These are phyloP conservation scores for Masnerella sp. DNA, from an alignment of 2,888 invertebrate species.

Conservation along the genomic window DNA sequence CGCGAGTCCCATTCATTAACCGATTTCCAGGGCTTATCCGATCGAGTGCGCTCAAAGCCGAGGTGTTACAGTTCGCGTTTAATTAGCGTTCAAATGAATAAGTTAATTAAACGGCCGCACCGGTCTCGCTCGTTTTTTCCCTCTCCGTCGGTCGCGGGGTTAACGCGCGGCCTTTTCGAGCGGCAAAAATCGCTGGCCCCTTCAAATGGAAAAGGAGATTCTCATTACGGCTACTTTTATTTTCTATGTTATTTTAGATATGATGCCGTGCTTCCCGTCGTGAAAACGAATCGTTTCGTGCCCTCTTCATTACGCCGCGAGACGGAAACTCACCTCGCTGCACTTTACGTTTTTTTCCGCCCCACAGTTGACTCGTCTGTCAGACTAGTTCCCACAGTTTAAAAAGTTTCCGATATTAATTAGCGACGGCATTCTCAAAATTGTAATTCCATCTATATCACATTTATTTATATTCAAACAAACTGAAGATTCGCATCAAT, in stretches of 20 bases:
- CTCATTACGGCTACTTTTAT: constrained; percentile 15
- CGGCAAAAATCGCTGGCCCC: too few species aligned
- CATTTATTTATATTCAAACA: too few species aligned
- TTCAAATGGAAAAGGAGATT: constrained; percentile 18
- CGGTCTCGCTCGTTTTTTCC: not conserved
- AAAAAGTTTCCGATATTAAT: not conserved
- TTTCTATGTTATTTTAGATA: constrained; percentile 43
- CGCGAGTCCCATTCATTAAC: constrained; percentile 65
- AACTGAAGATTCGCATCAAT: too few species aligned
- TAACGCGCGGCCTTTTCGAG: too few species aligned
- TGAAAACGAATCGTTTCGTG: constrained; percentile 61
- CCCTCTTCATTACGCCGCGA: constrained; percentile 54
- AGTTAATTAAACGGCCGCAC: constrained; percentile 71
- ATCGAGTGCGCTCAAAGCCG: constrained; percentile 66
- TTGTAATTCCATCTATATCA: too few species aligned
- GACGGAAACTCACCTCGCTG: constrained; percentile 28
- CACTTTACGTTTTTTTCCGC: constrained; percentile 22
- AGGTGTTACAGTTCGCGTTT: constrained; percentile 76
- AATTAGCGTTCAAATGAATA: constrained; percentile 75
- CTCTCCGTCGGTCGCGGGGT: not conserved
- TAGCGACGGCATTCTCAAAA: not conserved
- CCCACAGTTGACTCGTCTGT: not conserved
- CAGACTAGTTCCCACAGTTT: not conserved
- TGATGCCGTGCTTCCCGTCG: constrained; percentile 59
- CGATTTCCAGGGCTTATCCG: constrained; percentile 68